Conservation (phyloP, 2,113 vertebrate genomes). For the Centropristis striata region DNA sequence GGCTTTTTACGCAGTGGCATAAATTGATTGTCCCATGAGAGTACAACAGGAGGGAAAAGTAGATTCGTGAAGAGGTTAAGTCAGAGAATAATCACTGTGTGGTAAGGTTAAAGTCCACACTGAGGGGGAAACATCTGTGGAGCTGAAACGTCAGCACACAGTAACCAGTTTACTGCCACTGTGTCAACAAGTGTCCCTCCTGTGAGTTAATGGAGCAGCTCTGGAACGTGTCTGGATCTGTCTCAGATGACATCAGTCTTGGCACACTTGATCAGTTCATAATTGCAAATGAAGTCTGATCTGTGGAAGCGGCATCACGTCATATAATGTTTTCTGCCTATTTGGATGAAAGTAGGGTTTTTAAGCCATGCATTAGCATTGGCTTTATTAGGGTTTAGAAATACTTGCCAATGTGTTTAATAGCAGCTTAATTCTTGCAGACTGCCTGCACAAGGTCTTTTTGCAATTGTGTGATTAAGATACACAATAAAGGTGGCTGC, state of each 20-base stretch:
- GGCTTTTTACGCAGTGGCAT: not conserved
- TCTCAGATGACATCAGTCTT: slow-evolving; percentile 54
- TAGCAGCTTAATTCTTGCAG: not conserved
- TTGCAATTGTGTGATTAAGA: slow-evolving; percentile 6
- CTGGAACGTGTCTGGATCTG: slow-evolving; percentile 61
- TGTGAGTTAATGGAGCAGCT: slow-evolving; percentile 42
- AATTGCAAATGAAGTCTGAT: slow-evolving; percentile 2
- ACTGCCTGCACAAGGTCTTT: not conserved
- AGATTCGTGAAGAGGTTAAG: slow-evolving; percentile 6
- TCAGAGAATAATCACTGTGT: not conserved
- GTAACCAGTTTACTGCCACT: not conserved
- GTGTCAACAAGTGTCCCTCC: slow-evolving; percentile 43
- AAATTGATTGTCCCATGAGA: not conserved
- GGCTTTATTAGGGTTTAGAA: not conserved
- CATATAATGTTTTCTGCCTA: not conserved
- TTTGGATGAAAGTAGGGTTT: not conserved
- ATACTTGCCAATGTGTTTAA: not conserved
- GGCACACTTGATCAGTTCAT: not conserved
- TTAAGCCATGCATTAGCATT: not conserved
- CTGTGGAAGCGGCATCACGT: not conserved
- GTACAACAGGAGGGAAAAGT: not conserved
- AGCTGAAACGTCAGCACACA: not conserved
- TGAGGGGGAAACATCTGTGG: not conserved
- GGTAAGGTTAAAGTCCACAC: slow-evolving; percentile 33
- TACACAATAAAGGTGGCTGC: not conserved